These are phyloP conservation scores for Drosophila testacea DNA, from an alignment of 2,888 invertebrate genomes.

Conservation along the genomic window DNA sequence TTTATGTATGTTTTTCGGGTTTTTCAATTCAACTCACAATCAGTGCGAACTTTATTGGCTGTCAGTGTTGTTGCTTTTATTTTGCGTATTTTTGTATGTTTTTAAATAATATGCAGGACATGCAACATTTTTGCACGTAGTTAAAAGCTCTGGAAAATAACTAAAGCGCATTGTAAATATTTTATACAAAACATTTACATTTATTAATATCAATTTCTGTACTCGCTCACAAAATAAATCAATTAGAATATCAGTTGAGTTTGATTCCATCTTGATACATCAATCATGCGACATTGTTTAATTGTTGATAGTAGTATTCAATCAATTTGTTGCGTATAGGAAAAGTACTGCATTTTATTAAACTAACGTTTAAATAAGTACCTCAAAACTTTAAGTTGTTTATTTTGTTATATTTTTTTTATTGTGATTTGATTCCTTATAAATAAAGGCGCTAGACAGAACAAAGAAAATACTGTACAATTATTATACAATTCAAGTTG, in stretches of 20 bases:
- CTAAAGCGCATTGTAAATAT: slow-evolving; percentile 18
- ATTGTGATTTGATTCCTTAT: no score
- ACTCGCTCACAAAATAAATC: slow-evolving; percentile 16
- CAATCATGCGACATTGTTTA: slow-evolving; percentile 20
- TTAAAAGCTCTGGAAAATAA: slow-evolving; percentile 25
- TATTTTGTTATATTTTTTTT: no score
- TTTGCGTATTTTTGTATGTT: neutral
- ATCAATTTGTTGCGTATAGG: slow-evolving; percentile 26
- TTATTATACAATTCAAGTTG: no score
- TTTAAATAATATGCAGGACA: slow-evolving; percentile 13
- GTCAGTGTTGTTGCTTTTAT: slow-evolving; percentile 3
- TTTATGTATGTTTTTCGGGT: no score
- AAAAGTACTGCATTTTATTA: slow-evolving; percentile 18
- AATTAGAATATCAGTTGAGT: slow-evolving; percentile 22
- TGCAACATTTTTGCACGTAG: slow-evolving; percentile 49
- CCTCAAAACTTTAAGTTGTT: neutral
- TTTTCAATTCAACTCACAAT: neutral
- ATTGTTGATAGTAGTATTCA: slow-evolving; percentile 29
- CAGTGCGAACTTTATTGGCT: slow-evolving; percentile 1
- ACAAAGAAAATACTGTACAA: no score
- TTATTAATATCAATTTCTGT: slow-evolving; percentile 17
- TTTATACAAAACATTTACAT: slow-evolving; percentile 2
- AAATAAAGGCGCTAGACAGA: no score
- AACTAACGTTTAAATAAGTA: neutral
- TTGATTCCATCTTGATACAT: slow-evolving; percentile 21